phyloP scores from a whole-genome alignment of 2,888 invertebrate species.

The Halocaridina rubra region DNA sequence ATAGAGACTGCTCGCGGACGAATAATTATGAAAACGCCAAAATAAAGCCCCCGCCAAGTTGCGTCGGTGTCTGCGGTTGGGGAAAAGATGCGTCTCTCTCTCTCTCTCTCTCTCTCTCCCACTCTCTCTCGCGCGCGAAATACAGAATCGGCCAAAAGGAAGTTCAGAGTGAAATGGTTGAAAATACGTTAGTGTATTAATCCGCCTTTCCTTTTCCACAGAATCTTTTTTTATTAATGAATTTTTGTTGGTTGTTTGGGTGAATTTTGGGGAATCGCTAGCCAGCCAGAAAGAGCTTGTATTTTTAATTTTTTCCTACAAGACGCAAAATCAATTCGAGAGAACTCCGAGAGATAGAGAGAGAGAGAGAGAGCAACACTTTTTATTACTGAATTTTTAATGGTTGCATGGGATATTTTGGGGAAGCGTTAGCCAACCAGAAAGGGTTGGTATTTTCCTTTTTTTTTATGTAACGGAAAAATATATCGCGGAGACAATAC shows the following conservation, averaged over 20 bases:
- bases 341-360: no score
- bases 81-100: conserved; percentile 40
- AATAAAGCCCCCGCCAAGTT: conserved; percentile 22
- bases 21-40: conserved; percentile 56
- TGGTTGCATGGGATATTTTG: no score
- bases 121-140: conserved; percentile 41
- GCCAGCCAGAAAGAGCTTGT: no score
- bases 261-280: neutral
- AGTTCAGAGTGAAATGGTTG: conserved; percentile 55
- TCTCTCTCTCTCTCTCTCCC: conserved; percentile 21
- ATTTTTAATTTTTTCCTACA: no score
- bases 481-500: no score
- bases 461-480: no score
- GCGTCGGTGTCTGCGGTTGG: conserved; percentile 40
- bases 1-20: conserved; percentile 17
- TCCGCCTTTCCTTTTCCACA: conserved; percentile 28
- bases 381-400: no score
- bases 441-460: no score
- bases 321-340: no score
- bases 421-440: no score
- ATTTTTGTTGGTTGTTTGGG: conserved; percentile 52
- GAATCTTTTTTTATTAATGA: conserved; percentile 53
- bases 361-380: no score
- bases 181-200: conserved; percentile 60
- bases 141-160: conserved; percentile 58